Conservation (phyloP, 2,797 vertebrate genomes). For the Agapornis canus region DNA sequence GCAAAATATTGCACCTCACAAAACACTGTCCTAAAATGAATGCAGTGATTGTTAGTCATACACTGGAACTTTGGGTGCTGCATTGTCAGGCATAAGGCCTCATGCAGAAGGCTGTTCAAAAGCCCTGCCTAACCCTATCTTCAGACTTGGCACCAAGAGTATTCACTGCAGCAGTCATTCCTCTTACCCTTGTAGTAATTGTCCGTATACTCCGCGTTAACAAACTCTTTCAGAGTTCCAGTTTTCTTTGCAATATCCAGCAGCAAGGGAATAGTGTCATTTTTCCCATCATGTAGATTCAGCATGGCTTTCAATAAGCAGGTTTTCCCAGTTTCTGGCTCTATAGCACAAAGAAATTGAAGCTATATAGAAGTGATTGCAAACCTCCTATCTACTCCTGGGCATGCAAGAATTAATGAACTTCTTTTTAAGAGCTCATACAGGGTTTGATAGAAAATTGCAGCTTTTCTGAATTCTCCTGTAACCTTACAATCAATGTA, state of each 20-base stretch:
- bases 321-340: slow-evolving; percentile 88
- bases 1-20: neutral
- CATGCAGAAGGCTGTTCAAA: neutral
- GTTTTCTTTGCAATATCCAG: slow-evolving; percentile 86
- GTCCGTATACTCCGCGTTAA: slow-evolving; percentile 88
- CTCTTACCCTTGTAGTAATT: slow-evolving; percentile 88
- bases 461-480: neutral
- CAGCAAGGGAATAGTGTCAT: slow-evolving; percentile 85
- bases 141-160: neutral
- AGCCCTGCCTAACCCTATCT: neutral
- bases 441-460: neutral
- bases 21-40: neutral
- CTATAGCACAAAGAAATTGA: slow-evolving; percentile 69
- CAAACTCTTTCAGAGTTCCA: slow-evolving; percentile 83
- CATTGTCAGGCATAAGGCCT: neutral
- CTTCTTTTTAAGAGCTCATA: neutral
- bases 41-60: neutral
- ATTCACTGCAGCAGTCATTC: neutral
- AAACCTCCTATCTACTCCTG: neutral
- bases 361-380: neutral
- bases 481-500: neutral
- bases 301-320: slow-evolving; percentile 92
- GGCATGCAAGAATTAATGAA: neutral
- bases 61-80: neutral
- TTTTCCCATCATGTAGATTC: slow-evolving; percentile 85